Evolutionary conservation across 2,888 invertebrate species (phyloP), one percentile per base, ranked within the genome.

Genomic region (Stratiomys singularior): DNA sequence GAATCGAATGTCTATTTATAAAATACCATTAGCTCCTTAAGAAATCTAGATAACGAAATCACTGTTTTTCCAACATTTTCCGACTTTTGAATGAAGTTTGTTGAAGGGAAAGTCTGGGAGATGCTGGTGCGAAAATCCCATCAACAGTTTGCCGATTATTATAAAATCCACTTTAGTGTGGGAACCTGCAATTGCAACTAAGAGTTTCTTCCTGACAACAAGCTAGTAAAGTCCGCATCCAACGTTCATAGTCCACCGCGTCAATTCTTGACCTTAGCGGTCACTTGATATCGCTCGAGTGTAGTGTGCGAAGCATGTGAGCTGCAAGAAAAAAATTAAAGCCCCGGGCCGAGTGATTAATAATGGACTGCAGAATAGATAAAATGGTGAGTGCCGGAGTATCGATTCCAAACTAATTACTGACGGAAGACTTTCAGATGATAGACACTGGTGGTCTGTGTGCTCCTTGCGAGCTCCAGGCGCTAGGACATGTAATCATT

Each of bases 331-430:
- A 52, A 71, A n/a, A 47, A 25, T 47, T 37, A 11, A 25, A 25
- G 60, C 25, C 71, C 47, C 23, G 52, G 47, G 71, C 47, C 15
- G 7, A 25, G 71, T 46, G 71, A 71, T 71, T 27, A 71, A 71
- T 71, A 71, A 71, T 71, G 71, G 27, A 13, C 27, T 15, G 47
- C 47, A 46, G 47, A 71, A 71, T 71, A 47, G 71, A 71, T 71
- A 71, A 71, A 71, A 52, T 71, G 71, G 47, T 47, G 71, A 71
- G 52, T 47, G 47, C 25, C n/a, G 25, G 71, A 3, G 27, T 47
- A 47, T 47, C 71, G 71, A 71, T 71, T 47, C 15, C 71, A 47
- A 52, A 71, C 71, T 71, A 71, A 71, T 71, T 71, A 52, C 18
- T 71, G 46, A 18, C 71, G 52, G 71, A 71, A 71, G 71, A 71